These are phyloP conservation scores for Erethizon dorsatum DNA, from an alignment of 2,797 vertebrate species.

Conservation along the genomic window DNA sequence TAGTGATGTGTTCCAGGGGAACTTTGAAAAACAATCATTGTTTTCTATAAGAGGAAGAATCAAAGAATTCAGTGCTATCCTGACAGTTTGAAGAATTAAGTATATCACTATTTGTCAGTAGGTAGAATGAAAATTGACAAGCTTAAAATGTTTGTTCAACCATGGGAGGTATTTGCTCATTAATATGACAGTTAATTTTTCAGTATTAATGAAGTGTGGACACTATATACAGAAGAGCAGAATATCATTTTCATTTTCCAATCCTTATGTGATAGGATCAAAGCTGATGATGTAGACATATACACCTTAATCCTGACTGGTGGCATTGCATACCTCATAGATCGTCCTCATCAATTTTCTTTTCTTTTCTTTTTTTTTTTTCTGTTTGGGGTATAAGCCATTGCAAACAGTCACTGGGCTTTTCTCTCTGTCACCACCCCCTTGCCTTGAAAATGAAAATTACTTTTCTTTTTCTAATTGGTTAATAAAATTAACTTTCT, in stretches of 20 bases:
- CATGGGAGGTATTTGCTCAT: not conserved
- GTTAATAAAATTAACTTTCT: slow-evolving; percentile 68
- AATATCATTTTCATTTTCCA: not conserved
- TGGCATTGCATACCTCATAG: not conserved
- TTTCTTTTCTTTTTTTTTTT: not conserved
- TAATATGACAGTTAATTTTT: not conserved
- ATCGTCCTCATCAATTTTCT: rapidly evolving
- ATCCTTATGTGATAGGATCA: not conserved
- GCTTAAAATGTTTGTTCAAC: not conserved
- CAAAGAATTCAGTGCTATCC: not conserved
- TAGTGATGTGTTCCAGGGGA: not conserved
- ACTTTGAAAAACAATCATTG: not conserved
- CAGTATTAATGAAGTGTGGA: not conserved
- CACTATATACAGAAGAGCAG: not conserved
- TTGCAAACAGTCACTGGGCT: not conserved
- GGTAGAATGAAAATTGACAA: not conserved
- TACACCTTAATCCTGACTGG: not conserved
- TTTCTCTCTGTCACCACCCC: not conserved
- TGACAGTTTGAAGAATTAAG: not conserved
- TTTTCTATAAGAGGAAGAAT: not conserved
- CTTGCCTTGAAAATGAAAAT: slow-evolving; percentile 46
- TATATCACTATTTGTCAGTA: not conserved
- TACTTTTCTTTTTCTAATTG: not conserved
- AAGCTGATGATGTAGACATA: not conserved
- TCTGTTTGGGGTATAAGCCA: not conserved